A percentile compares a stretch with the other conserved stretches of the same genome.
Evolutionary conservation across 2,113 vertebrate genomes (phyloP).

Genomic region (Podocnemis expansa): DNA sequence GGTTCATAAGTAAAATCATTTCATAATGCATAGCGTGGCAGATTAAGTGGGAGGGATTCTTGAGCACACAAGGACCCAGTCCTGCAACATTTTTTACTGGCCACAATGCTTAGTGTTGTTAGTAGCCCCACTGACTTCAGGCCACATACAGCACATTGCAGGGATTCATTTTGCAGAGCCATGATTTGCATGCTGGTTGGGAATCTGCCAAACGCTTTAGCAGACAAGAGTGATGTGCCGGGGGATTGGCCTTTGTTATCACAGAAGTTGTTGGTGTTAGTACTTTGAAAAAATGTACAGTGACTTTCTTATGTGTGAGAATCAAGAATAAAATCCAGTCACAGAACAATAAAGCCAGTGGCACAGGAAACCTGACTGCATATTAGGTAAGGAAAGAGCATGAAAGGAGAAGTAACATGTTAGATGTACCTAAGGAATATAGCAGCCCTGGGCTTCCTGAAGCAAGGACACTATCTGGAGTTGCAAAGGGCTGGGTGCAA

Average conservation of each 20-base stretch:
- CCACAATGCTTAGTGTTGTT: slow-evolving; percentile 15
- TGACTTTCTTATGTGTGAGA: slow-evolving; percentile 28
- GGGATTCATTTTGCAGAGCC: slow-evolving; percentile 11
- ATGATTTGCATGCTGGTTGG: slow-evolving; percentile 12
- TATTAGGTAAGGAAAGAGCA: not conserved
- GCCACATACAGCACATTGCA: slow-evolving; percentile 58
- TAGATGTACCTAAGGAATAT: not conserved
- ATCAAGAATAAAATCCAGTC: not conserved
- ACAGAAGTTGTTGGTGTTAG: not conserved
- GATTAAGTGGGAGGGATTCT: not conserved
- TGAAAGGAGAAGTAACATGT: slow-evolving; percentile 40
- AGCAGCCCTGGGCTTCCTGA: not conserved
- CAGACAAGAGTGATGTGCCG: slow-evolving; percentile 37
- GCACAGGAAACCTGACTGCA: slow-evolving; percentile 39
- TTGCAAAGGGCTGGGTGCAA: not conserved
- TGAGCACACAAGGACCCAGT: slow-evolving; percentile 34
- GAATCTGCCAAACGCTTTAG: slow-evolving; percentile 9
- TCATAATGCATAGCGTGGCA: not conserved
- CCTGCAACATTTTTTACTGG: slow-evolving; percentile 62
- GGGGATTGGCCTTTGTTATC: slow-evolving; percentile 52
- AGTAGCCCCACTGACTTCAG: slow-evolving; percentile 59
- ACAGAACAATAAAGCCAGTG: not conserved
- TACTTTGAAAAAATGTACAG: slow-evolving; percentile 1
- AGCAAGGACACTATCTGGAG: not conserved
- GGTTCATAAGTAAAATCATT: not conserved